Conservation (phyloP, 2,888 invertebrate species). For the Eupithecia inturbata region DNA sequence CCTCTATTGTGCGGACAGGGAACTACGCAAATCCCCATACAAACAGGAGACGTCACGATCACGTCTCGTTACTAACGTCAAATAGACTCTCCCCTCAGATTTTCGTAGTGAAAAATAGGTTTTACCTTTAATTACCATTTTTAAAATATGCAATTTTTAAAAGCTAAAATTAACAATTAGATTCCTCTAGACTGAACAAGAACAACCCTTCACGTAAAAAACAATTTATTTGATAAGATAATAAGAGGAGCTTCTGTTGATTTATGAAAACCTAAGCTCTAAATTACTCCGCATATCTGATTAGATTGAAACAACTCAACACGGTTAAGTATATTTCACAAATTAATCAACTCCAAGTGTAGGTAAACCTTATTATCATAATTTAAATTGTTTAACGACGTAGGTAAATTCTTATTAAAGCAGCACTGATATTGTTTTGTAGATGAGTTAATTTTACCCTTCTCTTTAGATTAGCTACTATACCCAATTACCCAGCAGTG, state of each 20-base stretch:
- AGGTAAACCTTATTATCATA: slow-evolving; percentile 6
- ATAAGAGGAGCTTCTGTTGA: slow-evolving; percentile 43
- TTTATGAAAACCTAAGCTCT: slow-evolving; percentile 49
- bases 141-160: neutral
- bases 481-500: neutral
- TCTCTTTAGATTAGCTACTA: neutral
- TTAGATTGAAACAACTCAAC: slow-evolving; percentile 53
- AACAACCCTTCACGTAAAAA: neutral
- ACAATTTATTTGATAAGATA: slow-evolving; percentile 7
- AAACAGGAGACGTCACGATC: too few species aligned
- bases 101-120: neutral
- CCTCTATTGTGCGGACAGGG: too few species aligned
- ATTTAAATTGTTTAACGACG: neutral
- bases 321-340: neutral
- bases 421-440: neutral
- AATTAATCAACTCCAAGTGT: slow-evolving; percentile 6
- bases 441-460: neutral
- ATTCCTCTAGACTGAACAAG: neutral
- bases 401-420: neutral
- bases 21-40: too few species aligned
- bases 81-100: too few species aligned
- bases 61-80: too few species aligned
- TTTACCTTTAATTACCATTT: neutral
- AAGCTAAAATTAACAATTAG: slow-evolving; percentile 1
- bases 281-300: slow-evolving; percentile 51